Base-by-base conservation (phyloP, 1,140 invertebrate genomes). In the Grapholita molesta region DNA sequence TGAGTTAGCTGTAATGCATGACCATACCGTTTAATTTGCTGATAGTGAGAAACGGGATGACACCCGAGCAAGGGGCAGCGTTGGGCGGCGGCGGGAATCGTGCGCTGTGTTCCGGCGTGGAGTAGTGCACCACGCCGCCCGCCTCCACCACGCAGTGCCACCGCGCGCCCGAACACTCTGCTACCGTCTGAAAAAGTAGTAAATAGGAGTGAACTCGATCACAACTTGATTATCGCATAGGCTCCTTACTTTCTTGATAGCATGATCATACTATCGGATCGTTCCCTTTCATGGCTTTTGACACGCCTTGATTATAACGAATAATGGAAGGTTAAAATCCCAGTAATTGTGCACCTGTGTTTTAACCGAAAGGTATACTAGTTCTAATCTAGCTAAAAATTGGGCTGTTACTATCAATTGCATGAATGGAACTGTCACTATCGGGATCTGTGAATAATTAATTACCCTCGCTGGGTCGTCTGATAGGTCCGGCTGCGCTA, bases 71-170 rank as follows among this genome's bases (percentile, higher is more conserved):
- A 32, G 67, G 15, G 69, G 73, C 11, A 68, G 67, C 30, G 32
- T 32, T 28, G 2, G 25, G 28, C 42, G 71, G 64, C 23, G 71
- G 71, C n/a, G 84, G 74, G 71, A 71, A 81, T 1, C 78, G 76
- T 7, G 68, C 69, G 70, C 82, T 80, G 71, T 86, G 67, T 8
- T 69, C 64, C 5, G 83, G 84, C 11, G 77, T 86, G 3, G 84
- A 79, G 67, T 89, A 89, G 70, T 87, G 80, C 8, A 71, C 71
- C 18, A 67, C 38, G 1, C 66, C 24, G 24, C 53, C 32, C 15
- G 84, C 70, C 6, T 66, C 70, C 3, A 86, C 67, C 4, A 69
- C n/a, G 64, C 83, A 84, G 55, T 69, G 75, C 84, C 84, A 89
- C 0, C 28, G 66, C 12, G 71, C 66, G 23, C 80, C 85, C 4